Conservation (phyloP, 2,113 vertebrate genomes). For the Sorex araneus region DNA sequence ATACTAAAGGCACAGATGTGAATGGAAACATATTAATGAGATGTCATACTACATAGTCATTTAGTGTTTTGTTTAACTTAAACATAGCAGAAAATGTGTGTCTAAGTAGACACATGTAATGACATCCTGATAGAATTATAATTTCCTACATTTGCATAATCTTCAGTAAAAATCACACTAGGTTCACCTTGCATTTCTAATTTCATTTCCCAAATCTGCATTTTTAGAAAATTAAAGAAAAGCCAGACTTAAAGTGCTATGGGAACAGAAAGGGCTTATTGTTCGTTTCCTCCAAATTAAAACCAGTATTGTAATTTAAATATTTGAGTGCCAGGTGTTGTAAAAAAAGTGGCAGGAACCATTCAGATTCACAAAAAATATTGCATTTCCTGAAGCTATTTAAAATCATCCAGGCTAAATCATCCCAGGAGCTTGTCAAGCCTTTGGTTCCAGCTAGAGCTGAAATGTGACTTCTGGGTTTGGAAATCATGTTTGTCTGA, state of each 20-base stretch:
- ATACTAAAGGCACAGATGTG: slow-evolving; percentile 93
- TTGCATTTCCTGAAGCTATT: slow-evolving; percentile 55
- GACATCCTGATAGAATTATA: slow-evolving; percentile 90
- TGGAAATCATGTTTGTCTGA: slow-evolving; percentile 25
- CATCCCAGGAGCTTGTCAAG: not conserved
- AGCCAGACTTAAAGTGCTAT: slow-evolving; percentile 65
- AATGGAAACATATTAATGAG: slow-evolving; percentile 94
- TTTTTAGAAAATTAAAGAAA: slow-evolving; percentile 79
- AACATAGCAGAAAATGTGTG: slow-evolving; percentile 92
- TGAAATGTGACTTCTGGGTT: not conserved
- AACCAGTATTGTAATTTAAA: slow-evolving; percentile 73
- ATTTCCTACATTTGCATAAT: slow-evolving; percentile 90
- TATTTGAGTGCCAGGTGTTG: slow-evolving; percentile 75
- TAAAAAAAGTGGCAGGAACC: slow-evolving; percentile 60
- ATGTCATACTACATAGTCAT: slow-evolving; percentile 92
- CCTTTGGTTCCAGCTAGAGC: not conserved
- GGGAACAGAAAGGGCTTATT: slow-evolving; percentile 69
- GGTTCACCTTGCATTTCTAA: slow-evolving; percentile 86
- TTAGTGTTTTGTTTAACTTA: slow-evolving; percentile 94
- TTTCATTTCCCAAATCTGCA: slow-evolving; percentile 80
- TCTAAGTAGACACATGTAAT: slow-evolving; percentile 90
- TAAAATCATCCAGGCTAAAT: slow-evolving; percentile 30
- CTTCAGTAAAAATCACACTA: slow-evolving; percentile 86
- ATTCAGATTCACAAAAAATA: slow-evolving; percentile 58
- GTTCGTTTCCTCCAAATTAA: slow-evolving; percentile 70